A percentile compares a stretch with the other conserved stretches of the same genome.
Conservation (phyloP, 2,888 invertebrate genomes). For the Stenichneumon culpator region DNA sequence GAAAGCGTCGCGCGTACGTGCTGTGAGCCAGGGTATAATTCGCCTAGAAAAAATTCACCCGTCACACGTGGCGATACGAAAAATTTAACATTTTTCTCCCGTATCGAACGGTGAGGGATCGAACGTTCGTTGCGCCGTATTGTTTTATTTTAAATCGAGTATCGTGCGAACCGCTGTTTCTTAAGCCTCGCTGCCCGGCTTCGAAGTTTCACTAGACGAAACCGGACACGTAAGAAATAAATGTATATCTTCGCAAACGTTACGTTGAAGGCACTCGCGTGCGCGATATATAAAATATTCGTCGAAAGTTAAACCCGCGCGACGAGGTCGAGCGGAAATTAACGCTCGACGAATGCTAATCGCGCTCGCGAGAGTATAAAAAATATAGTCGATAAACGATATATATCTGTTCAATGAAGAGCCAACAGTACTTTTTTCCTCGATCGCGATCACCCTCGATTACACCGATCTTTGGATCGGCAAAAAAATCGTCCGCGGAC, state of each 20-base stretch:
- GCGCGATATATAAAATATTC: slow-evolving; percentile 60
- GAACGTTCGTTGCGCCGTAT: not conserved
- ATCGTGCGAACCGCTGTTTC: slow-evolving; percentile 4
- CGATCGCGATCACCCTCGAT: slow-evolving; percentile 9
- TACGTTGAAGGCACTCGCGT: slow-evolving; percentile 73
- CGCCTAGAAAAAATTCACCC: not conserved
- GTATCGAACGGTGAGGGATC: slow-evolving; percentile 29
- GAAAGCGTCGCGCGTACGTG: not conserved
- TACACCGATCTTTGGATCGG: not conserved
- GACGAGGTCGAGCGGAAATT: slow-evolving; percentile 19
- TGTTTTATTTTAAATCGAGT: not conserved
- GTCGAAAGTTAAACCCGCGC: slow-evolving; percentile 16
- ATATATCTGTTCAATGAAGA: slow-evolving; percentile 39
- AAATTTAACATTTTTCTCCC: slow-evolving; percentile 9
- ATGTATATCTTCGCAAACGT: slow-evolving; percentile 35
- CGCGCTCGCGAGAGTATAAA: slow-evolving; percentile 77
- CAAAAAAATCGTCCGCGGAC: not conserved
- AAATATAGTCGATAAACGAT: slow-evolving; percentile 74
- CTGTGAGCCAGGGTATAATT: slow-evolving; percentile 12
- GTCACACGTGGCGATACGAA: slow-evolving; percentile 52
- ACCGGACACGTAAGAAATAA: slow-evolving; percentile 54
- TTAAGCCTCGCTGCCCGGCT: not conserved
- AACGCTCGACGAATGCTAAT: slow-evolving; percentile 53
- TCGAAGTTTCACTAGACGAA: slow-evolving; percentile 16
- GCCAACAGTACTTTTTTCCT: slow-evolving; percentile 38